phyloP scores from a whole-genome alignment of 2,797 vertebrate species.

The Coluber constrictor region DNA sequence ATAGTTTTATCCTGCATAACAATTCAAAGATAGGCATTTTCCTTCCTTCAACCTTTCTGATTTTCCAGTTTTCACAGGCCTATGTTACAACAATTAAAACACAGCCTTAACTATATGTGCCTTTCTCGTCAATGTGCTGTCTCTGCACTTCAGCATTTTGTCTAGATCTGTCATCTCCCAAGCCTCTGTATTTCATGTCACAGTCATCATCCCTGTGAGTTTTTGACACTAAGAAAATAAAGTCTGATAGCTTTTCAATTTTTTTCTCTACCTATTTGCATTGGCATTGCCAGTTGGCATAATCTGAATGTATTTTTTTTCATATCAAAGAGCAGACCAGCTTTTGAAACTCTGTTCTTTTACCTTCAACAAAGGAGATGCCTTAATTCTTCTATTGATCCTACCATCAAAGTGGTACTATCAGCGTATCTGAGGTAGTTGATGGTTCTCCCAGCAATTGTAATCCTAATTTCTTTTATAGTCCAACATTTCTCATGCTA shows the following conservation, averaged over 20 bases:
- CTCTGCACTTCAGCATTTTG: not conserved
- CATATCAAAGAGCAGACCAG: not conserved
- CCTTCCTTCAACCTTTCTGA: not conserved
- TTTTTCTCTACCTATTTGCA: not conserved
- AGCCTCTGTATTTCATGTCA: not conserved
- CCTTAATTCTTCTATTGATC: not conserved
- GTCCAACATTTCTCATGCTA: not conserved
- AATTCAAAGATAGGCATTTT: not conserved
- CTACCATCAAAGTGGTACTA: not conserved
- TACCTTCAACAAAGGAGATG: not conserved
- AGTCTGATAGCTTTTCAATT: not conserved
- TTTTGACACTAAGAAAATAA: not conserved
- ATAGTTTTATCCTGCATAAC: not conserved
- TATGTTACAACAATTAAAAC: not conserved
- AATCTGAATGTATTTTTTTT: not conserved
- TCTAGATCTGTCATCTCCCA: not conserved
- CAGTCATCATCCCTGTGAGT: not conserved
- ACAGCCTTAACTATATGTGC: not conserved
- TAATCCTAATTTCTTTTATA: not conserved
- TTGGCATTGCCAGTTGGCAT: not conserved
- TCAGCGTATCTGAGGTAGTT: not conserved
- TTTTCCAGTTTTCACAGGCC: not conserved
- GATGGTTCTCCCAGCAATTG: not conserved
- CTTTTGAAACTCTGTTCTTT: not conserved
- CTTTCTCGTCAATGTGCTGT: not conserved